Conservation (phyloP, 2,113 vertebrate genomes). For the Gavia stellata region DNA sequence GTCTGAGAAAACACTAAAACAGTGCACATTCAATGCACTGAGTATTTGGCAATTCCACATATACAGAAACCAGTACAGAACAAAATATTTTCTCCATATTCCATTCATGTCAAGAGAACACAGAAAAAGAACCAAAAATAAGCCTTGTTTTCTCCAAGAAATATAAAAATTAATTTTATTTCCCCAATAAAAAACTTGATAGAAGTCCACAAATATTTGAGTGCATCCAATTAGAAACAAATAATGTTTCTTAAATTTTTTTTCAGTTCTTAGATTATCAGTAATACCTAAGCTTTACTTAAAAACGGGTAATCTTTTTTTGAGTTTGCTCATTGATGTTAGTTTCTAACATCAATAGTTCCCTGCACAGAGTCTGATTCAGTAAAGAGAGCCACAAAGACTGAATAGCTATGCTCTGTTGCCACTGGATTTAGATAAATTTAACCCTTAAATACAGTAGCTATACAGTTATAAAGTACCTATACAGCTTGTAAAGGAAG, state of each 20-base stretch:
- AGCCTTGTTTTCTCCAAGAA: neutral
- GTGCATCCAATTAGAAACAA: neutral
- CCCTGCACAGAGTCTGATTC: neutral
- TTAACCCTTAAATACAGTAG: neutral
- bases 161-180: neutral
- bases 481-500: neutral
- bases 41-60: neutral
- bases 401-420: neutral
- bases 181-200: neutral
- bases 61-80: neutral
- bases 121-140: neutral
- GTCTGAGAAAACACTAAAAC: neutral
- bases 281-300: neutral
- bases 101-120: neutral
- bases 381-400: neutral
- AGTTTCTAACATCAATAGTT: neutral
- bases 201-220: neutral
- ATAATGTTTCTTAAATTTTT: neutral
- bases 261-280: neutral
- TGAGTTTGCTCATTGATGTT: neutral
- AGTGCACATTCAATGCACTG: neutral
- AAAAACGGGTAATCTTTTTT: neutral
- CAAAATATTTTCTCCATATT: neutral
- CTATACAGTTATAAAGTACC: neutral
- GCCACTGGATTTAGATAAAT: neutral